Conservation (phyloP, 2,113 vertebrate genomes). For the Hyaena hyaena region DNA sequence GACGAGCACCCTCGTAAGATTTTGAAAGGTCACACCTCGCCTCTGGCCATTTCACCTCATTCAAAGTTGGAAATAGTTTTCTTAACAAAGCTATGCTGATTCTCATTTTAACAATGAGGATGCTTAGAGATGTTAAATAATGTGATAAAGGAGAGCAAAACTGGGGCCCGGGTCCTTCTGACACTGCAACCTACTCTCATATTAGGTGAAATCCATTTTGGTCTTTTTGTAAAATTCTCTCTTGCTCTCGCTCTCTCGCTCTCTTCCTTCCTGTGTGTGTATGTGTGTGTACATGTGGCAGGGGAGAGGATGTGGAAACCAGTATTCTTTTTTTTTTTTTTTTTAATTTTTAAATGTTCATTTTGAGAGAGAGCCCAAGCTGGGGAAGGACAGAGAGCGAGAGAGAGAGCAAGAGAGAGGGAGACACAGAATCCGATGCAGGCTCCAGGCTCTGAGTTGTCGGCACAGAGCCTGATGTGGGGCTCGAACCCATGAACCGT, state of each 20-base stretch:
- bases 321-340: neutral
- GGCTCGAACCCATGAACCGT: too few species aligned
- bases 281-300: neutral
- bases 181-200: neutral
- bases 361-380: too few species aligned
- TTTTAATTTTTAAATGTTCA: too few species aligned
- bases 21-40: neutral
- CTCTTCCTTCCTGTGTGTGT: neutral
- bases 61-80: constrained; percentile 38
- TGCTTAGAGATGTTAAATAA: constrained; percentile 31
- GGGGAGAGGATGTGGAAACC: neutral
- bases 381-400: too few species aligned
- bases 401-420: too few species aligned
- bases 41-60: neutral
- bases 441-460: too few species aligned
- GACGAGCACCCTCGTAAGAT: neutral
- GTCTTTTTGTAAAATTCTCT: neutral
- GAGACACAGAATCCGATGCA: too few species aligned
- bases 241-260: neutral
- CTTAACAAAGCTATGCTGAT: constrained; percentile 18
- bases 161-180: neutral
- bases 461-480: too few species aligned
- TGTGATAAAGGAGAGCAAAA: neutral
- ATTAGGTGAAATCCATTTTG: constrained; percentile 18
- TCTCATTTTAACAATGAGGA: constrained; percentile 28